Base-by-base conservation (phyloP, 2,113 vertebrate species). In the Octodon degus region DNA sequence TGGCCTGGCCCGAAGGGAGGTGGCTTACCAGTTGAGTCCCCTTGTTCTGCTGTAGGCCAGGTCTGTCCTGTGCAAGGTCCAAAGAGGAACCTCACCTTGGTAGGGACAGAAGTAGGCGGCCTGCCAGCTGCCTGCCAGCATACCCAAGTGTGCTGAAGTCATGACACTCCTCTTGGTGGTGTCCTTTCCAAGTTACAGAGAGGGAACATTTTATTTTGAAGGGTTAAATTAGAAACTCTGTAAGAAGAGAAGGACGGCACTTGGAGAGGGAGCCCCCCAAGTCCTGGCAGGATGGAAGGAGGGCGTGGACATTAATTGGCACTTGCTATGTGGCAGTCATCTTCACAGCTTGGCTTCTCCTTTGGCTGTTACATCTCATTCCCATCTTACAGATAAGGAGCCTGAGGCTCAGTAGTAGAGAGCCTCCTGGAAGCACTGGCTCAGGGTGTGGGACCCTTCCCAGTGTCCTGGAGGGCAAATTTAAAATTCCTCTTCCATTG, bases 1-100 rank as follows among this genome's bases (percentile, higher is more conserved):
- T 76, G 47, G 84, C 67, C 91, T 68, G 92, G 91, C 89, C 86
- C 20, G 7, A 22, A 68, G 53, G 77, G 96, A 92, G 96, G 82
- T 30, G 72, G 90, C 89, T 77, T 91, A n/a, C 80, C 87, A 82
- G 43, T 70, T 16, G 19, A 93, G 89, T 37, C 90, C 92, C 16
- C n/a, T 62, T 20, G 0, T 81, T 95, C 70, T 82, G 93, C 70
- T 65, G 32, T 5, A 53, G 86, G 94, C 50, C 74, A 34, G 60
- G 95, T 96, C 60, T 88, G 34, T 88, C 79, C 72, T 76, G 63
- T 3, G 16, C 76, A n/a, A 65, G 43, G 34, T 58, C 87, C 94
- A 79, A 83, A 91, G 84, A 91, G 77, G 90, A 94, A 85, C 68
- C 63, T 32, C 53, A 85, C 80, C 20, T 80, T n/a, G 40, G 67